These are phyloP conservation scores for Myotis brandtii DNA, from an alignment of 2,113 vertebrate species.

Conservation along the genomic window DNA sequence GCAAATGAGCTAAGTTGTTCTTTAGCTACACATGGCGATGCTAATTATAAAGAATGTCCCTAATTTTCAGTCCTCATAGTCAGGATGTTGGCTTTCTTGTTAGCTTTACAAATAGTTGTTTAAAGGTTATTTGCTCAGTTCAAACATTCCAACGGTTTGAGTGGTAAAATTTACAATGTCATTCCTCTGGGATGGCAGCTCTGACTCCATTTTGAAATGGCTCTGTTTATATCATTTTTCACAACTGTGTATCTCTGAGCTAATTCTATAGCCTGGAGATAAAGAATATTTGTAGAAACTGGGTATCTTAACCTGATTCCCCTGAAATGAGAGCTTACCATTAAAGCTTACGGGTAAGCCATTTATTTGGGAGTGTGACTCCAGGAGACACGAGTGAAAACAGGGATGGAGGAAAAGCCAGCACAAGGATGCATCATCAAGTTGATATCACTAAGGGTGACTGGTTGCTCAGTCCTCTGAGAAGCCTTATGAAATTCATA, in stretches of 20 bases:
- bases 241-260: background rate
- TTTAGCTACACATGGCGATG: background rate
- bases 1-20: background rate
- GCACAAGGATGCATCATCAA: background rate
- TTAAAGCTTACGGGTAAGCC: background rate
- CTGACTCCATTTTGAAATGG: too few relatives aligned
- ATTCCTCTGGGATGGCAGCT: too few relatives aligned
- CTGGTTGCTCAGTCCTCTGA: background rate
- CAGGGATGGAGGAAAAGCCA: background rate
- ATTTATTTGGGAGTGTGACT: background rate
- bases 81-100: background rate
- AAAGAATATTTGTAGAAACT: background rate
- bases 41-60: too few relatives aligned
- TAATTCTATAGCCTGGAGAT: background rate
- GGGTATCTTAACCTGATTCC: background rate
- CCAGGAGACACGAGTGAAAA: background rate
- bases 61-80: too few relatives aligned
- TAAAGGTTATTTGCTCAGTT: background rate
- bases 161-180: background rate
- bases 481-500: background rate
- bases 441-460: background rate
- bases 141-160: background rate
- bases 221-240: too few relatives aligned
- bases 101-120: background rate
- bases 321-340: background rate